A percentile compares a stretch with the other conserved stretches of the same genome.
Evolutionary conservation across 2,113 vertebrate genomes (phyloP).

Genomic region (Salvelinus alpinus): DNA sequence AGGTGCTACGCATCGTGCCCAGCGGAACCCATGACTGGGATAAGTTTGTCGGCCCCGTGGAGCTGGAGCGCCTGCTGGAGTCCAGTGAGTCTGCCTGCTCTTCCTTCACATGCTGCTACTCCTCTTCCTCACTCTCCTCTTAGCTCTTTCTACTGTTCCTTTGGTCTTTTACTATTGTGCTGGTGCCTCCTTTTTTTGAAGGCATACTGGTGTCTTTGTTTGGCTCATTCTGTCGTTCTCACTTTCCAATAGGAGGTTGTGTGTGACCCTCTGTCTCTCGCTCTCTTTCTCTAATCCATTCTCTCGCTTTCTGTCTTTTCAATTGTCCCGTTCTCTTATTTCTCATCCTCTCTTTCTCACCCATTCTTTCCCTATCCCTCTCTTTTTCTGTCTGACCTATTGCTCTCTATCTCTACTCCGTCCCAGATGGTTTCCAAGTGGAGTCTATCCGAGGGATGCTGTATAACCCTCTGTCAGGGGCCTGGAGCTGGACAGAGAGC

Average conservation of each 20-base stretch:
- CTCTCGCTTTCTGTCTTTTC: too few relatives aligned
- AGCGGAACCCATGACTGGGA: slow-evolving; percentile 94
- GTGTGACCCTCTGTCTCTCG: not conserved
- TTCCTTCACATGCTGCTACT: not conserved
- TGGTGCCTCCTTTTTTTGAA: not conserved
- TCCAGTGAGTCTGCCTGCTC: slow-evolving; percentile 81
- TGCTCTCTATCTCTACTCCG: not conserved
- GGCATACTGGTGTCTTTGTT: not conserved
- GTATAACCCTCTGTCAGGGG: slow-evolving; percentile 84
- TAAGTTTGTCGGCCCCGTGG: slow-evolving; percentile 89
- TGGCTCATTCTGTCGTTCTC: not conserved
- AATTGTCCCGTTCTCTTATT: too few relatives aligned
- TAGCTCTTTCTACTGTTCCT: not conserved
- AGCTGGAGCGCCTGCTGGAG: slow-evolving; percentile 85
- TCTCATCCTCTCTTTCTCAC: too few relatives aligned
- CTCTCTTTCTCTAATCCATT: not conserved
- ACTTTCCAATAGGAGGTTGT: not conserved
- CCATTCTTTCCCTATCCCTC: not conserved
- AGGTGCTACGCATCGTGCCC: slow-evolving; percentile 86
- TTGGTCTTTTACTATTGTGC: not conserved
- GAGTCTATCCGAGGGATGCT: slow-evolving; percentile 85
- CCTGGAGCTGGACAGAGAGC: slow-evolving; percentile 85
- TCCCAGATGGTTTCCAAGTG: slow-evolving; percentile 84
- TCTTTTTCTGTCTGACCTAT: not conserved
- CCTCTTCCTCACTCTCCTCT: not conserved